phyloP scores from a whole-genome alignment of 30 jellyfish, hydroid and myxozoan species.

The Aurelia sp. region DNA sequence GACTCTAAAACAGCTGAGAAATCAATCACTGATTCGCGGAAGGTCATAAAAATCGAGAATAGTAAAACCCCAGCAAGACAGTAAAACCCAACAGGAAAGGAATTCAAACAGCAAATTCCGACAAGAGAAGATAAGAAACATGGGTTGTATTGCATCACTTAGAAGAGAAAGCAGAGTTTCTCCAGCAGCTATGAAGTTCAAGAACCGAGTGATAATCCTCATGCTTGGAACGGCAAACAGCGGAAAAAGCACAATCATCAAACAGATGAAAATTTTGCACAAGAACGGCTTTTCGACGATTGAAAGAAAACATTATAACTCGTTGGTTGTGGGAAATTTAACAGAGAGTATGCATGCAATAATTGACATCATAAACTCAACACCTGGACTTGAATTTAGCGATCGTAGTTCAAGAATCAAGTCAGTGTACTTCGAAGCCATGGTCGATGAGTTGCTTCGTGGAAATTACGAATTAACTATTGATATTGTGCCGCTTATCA shows the following conservation, averaged over 20 bases:
- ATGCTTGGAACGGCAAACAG: constrained; percentile 24
- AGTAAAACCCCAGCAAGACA: no score
- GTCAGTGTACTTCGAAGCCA: neutral
- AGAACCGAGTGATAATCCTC: neutral
- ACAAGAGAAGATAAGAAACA: no score
- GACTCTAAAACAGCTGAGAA: no score
- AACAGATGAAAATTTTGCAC: constrained; percentile 41
- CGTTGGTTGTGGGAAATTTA: constrained; percentile 7
- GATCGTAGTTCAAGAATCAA: neutral
- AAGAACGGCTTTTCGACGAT: constrained; percentile 13
- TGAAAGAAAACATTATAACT: constrained; percentile 17
- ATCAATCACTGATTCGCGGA: no score
- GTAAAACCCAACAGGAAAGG: no score
- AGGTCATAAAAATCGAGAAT: no score
- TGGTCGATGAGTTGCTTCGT: neutral
- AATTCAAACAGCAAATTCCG: no score
- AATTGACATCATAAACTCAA: neutral
- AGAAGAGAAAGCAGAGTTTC: no score
- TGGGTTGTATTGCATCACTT: no score
- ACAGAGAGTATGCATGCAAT: constrained; percentile 30
- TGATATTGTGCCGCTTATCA: neutral
- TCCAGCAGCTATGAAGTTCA: neutral
- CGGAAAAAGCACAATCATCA: constrained; percentile 25
- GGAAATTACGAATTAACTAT: neutral
- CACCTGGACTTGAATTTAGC: neutral